Percentiles rank a stretch among this genome's conserved stretches.
Evolutionary conservation across 2,113 vertebrate genomes (phyloP).

Genomic region (Arizona elegans): DNA sequence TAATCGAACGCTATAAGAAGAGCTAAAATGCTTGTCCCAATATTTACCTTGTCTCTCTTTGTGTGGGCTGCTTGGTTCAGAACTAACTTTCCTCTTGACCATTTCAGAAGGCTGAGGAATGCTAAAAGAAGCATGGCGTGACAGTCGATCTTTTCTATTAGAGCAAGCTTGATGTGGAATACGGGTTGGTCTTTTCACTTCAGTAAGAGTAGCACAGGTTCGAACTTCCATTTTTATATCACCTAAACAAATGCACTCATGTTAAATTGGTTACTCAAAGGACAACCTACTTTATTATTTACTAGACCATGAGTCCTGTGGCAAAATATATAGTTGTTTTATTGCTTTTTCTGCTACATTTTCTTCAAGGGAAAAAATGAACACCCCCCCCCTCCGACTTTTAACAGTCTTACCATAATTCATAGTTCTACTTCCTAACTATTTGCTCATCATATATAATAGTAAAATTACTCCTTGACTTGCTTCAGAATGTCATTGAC

Average conservation of each 20-base stretch:
- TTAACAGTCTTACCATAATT: background rate
- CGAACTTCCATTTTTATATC: constrained; percentile 54
- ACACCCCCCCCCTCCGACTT: background rate
- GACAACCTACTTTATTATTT: background rate
- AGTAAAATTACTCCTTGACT: background rate
- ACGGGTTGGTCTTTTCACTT: constrained; percentile 41
- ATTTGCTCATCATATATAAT: background rate
- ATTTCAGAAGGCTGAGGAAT: constrained; percentile 55
- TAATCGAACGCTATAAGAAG: constrained; percentile 1
- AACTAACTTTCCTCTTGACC: constrained; percentile 72
- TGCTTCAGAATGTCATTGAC: background rate
- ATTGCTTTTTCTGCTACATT: background rate
- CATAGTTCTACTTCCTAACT: background rate
- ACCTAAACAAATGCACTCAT: constrained; percentile 58
- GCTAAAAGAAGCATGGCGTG: constrained; percentile 75
- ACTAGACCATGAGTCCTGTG: background rate
- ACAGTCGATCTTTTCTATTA: constrained; percentile 65
- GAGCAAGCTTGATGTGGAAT: constrained; percentile 34
- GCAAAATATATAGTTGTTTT: background rate
- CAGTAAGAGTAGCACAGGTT: constrained; percentile 57
- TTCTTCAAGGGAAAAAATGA: background rate
- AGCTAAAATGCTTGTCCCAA: background rate
- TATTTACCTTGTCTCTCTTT: constrained; percentile 68
- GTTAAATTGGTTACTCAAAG: constrained; percentile 10
- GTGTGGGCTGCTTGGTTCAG: constrained; percentile 80